phyloP scores from a whole-genome alignment of 2,888 invertebrate species.

The Drosophila falleni region DNA sequence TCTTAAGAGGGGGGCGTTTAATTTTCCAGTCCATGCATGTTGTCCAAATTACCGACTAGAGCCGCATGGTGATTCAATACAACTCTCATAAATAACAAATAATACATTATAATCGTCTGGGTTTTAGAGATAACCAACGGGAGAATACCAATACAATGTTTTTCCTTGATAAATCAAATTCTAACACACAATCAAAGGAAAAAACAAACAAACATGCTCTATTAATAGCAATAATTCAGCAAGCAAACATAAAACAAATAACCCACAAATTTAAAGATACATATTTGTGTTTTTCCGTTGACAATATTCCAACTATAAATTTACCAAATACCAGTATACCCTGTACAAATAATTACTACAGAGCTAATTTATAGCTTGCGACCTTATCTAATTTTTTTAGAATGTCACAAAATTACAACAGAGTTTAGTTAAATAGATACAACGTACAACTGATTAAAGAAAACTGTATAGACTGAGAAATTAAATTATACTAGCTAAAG shows the following conservation, averaged over 20 bases:
- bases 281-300: constrained; percentile 24
- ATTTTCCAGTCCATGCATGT: constrained; percentile 15
- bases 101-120: constrained; percentile 22
- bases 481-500: neutral
- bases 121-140: constrained; percentile 36
- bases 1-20: constrained; percentile 52
- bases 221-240: constrained; percentile 41
- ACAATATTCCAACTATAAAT: constrained; percentile 10
- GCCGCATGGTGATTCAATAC: constrained; percentile 25
- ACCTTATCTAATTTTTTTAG: neutral
- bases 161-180: constrained; percentile 41
- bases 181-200: constrained; percentile 26
- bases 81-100: constrained; percentile 23
- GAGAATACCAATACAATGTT: constrained; percentile 15
- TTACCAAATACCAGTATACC: constrained; percentile 6
- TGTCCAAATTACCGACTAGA: constrained; percentile 14
- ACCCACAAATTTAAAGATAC: constrained; percentile 17
- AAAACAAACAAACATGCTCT: constrained; percentile 18
- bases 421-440: no score
- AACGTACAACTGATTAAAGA: no score
- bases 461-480: no score
- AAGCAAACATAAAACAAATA: constrained; percentile 23
- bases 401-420: neutral
- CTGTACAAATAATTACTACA: neutral
- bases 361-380: neutral